Evolutionary conservation across 2,888 invertebrate genomes (phyloP).

Genomic region (Metalampra italica): DNA sequence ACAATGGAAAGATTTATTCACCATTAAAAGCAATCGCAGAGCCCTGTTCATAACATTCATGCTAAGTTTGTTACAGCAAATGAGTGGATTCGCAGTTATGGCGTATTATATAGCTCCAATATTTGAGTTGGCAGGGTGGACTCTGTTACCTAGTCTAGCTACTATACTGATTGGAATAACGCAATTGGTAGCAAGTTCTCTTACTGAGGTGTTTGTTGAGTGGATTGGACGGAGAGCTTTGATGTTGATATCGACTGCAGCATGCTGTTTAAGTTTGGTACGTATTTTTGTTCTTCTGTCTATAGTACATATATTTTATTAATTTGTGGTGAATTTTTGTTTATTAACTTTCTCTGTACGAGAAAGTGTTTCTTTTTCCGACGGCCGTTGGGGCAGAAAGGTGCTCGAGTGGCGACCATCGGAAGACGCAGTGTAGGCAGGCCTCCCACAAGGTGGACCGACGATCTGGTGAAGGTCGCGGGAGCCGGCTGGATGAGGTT

Average conservation of each 20-base stretch:
- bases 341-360: no score
- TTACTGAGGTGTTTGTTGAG: conserved; percentile 43
- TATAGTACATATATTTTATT: no score
- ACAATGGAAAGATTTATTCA: conserved; percentile 34
- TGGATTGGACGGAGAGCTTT: conserved; percentile 37
- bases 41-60: conserved; percentile 35
- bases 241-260: conserved; percentile 34
- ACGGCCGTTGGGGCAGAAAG: no score
- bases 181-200: conserved; percentile 30
- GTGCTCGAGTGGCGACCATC: no score
- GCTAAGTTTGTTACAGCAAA: conserved; percentile 33
- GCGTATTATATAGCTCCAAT: conserved; percentile 38
- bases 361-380: no score
- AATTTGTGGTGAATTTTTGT: no score
- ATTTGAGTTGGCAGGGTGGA: conserved; percentile 38
- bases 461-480: no score
- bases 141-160: conserved; percentile 34
- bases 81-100: conserved; percentile 38
- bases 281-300: conserved; percentile 14
- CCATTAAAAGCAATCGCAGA: conserved; percentile 29
- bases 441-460: no score
- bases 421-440: no score
- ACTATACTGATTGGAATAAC: conserved; percentile 41
- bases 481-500: no score
- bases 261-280: conserved; percentile 41